Evolutionary conservation across 2,113 vertebrate species (phyloP).

Genomic region (Bungarus multicinctus): DNA sequence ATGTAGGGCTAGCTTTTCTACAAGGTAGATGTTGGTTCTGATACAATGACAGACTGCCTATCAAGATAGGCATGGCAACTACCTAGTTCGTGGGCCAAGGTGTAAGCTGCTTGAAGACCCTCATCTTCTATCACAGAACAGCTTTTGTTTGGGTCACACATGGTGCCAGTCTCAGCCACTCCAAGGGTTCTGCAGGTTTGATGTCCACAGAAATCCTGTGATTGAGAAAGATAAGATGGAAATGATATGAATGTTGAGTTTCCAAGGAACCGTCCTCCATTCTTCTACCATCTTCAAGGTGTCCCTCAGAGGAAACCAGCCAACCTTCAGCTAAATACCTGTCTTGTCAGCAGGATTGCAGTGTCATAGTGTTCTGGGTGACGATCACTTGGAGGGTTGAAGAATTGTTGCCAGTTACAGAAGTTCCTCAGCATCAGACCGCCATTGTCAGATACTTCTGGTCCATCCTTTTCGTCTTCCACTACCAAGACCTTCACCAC

Average conservation of each 20-base stretch:
- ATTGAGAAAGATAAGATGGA: neutral
- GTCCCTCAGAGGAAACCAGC: neutral
- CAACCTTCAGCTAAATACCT: slow-evolving; percentile 70
- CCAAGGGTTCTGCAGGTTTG: slow-evolving; percentile 90
- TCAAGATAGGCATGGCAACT: neutral
- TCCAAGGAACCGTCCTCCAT: neutral
- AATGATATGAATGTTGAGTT: neutral
- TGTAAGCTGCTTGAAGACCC: slow-evolving; percentile 92
- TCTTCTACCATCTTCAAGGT: neutral
- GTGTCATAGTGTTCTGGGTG: slow-evolving; percentile 93
- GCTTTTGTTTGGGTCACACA: slow-evolving; percentile 94
- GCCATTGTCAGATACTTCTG: slow-evolving; percentile 83
- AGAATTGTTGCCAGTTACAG: slow-evolving; percentile 90
- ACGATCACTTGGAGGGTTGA: slow-evolving; percentile 86
- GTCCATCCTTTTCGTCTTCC: slow-evolving; percentile 78
- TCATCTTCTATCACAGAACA: slow-evolving; percentile 94
- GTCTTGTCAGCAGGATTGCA: slow-evolving; percentile 89
- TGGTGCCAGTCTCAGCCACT: slow-evolving; percentile 89
- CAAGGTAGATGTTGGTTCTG: neutral
- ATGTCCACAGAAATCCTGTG: slow-evolving; percentile 91
- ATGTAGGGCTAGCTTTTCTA: neutral
- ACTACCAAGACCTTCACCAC: slow-evolving; percentile 90
- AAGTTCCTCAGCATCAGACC: slow-evolving; percentile 89
- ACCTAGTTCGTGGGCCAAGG: slow-evolving; percentile 93
- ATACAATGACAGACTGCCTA: neutral